These are phyloP conservation scores for Cervus canadensis DNA, from an alignment of 2,113 vertebrate genomes.

Conservation along the genomic window DNA sequence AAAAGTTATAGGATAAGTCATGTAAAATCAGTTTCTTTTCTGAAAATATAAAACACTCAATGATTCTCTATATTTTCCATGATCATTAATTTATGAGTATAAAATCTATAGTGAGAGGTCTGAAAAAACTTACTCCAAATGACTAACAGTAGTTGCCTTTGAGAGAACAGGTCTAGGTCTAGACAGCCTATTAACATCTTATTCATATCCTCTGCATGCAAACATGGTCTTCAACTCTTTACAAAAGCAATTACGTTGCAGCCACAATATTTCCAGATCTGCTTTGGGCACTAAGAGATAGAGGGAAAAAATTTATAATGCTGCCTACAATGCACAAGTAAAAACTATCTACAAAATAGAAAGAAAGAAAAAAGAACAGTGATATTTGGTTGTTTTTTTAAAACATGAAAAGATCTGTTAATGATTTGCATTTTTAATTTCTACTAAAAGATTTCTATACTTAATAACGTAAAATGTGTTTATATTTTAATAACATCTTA, in stretches of 20 bases:
- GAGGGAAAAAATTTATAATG: neutral
- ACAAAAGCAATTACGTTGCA: neutral
- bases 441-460: conserved; percentile 16
- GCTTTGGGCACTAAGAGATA: neutral
- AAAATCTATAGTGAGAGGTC: neutral
- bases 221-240: neutral
- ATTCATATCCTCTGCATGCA: neutral
- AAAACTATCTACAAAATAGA: neutral
- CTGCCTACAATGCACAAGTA: neutral
- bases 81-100: neutral
- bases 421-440: conserved; percentile 32
- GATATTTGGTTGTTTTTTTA: neutral
- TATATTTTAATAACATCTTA: conserved; percentile 54
- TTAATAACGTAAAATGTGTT: conserved; percentile 52
- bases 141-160: neutral
- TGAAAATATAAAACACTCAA: neutral
- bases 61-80: neutral
- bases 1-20: neutral
- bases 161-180: neutral
- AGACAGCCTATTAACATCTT: neutral
- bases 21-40: neutral
- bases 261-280: neutral
- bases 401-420: neutral
- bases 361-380: neutral
- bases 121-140: neutral